Evolutionary conservation across 2,888 invertebrate species (phyloP).

Genomic region (Volucella bombylans): DNA sequence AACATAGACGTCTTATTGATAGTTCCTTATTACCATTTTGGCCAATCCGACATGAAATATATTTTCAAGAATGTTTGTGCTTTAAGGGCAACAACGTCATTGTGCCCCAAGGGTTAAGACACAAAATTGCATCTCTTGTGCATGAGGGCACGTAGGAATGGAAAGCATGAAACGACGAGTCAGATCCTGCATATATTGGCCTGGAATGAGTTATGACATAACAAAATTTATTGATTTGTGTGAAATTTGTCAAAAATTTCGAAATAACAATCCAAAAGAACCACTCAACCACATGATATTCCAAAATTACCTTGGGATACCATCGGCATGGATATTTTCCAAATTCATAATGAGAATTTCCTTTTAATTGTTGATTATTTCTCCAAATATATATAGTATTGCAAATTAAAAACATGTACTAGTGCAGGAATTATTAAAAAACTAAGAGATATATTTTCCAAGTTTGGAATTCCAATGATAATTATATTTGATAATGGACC

Average conservation of each 20-base stretch:
- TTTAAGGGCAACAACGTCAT: slow-evolving; percentile 21
- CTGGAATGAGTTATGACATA: slow-evolving; percentile 23
- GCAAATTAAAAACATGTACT: slow-evolving; percentile 32
- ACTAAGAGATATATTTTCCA: slow-evolving; percentile 29
- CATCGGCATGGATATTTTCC: slow-evolving; percentile 54
- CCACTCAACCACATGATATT: slow-evolving; percentile 45
- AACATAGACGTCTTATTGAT: neutral
- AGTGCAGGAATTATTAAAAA: slow-evolving; percentile 39
- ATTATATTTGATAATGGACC: slow-evolving; percentile 61
- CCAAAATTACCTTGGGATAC: slow-evolving; percentile 43
- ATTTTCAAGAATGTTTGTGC: slow-evolving; percentile 17
- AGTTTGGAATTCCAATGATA: slow-evolving; percentile 64
- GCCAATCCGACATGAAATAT: slow-evolving; percentile 20
- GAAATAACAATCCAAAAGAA: slow-evolving; percentile 46
- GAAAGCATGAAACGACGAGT: slow-evolving; percentile 28
- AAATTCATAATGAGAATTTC: slow-evolving; percentile 52
- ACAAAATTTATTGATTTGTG: slow-evolving; percentile 54
- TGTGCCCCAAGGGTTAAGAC: neutral
- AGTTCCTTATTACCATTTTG: slow-evolving; percentile 8
- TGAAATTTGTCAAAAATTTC: slow-evolving; percentile 56
- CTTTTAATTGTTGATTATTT: slow-evolving; percentile 47
- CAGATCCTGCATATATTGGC: slow-evolving; percentile 12
- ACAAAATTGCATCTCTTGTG: neutral
- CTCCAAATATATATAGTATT: slow-evolving; percentile 71
- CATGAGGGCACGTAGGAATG: slow-evolving; percentile 24